phyloP scores from a whole-genome alignment of 2,797 vertebrate species.

The Dermochelys coriacea region DNA sequence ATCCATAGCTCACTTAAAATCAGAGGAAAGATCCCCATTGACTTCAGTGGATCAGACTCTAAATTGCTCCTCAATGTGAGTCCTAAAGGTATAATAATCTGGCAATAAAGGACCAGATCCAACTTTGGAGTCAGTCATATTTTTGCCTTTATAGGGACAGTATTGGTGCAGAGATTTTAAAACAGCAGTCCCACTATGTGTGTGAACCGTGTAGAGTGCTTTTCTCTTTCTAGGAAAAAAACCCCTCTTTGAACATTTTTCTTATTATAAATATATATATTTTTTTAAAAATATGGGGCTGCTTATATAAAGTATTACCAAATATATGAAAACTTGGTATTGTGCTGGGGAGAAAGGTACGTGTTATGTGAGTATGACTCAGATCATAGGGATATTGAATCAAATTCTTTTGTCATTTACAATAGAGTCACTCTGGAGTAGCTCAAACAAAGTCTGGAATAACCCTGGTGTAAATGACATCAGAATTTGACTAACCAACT shows the following conservation, averaged over 20 bases:
- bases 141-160: not conserved
- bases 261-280: not conserved
- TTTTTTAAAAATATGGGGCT: not conserved
- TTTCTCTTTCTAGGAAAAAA: not conserved
- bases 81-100: constrained; percentile 18
- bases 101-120: not conserved
- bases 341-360: not conserved
- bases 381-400: constrained; percentile 34
- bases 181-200: constrained; percentile 26
- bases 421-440: not conserved
- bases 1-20: not conserved
- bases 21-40: not conserved
- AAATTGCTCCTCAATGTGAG: constrained; percentile 10
- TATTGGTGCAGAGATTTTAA: constrained; percentile 5
- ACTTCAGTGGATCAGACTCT: not conserved
- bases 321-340: not conserved
- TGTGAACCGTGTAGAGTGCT: not conserved
- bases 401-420: constrained; percentile 3
- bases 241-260: not conserved
- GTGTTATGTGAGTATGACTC: not conserved
- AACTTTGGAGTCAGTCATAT: not conserved
- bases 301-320: not conserved
- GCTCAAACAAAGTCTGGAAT: constrained; percentile 1
- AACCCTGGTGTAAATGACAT: not conserved
- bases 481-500: not conserved